Conservation (phyloP, 2,797 vertebrate genomes). For the Hyperoplus immaculatus region DNA sequence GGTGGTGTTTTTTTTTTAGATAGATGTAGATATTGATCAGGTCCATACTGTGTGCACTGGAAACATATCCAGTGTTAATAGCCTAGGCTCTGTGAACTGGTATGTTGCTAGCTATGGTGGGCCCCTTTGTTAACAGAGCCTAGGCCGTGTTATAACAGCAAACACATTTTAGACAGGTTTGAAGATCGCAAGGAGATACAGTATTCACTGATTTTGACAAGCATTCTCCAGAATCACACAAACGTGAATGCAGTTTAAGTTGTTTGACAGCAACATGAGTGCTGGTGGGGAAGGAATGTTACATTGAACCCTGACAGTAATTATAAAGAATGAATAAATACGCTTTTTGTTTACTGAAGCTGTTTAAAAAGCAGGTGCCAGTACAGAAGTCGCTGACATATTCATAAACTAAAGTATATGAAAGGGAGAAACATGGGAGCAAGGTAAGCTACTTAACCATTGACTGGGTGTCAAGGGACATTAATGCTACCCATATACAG, state of each 20-base stretch:
- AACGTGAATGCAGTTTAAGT: too few relatives aligned
- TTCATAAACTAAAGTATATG: neutral
- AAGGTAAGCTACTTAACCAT: constrained; percentile 13
- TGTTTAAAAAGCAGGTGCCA: neutral
- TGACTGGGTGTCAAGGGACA: constrained; percentile 29
- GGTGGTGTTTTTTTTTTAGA: neutral
- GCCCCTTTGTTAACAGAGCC: too few relatives aligned
- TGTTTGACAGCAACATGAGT: too few relatives aligned
- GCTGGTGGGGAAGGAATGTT: too few relatives aligned
- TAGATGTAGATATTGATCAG: neutral
- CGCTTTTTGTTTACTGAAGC: neutral
- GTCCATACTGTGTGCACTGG: neutral
- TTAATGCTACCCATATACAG: constrained; percentile 34
- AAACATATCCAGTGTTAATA: too few relatives aligned
- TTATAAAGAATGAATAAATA: neutral
- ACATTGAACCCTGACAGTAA: neutral
- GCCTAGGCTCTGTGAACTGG: too few relatives aligned
- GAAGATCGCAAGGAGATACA: too few relatives aligned
- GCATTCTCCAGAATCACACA: too few relatives aligned
- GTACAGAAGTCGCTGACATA: neutral
- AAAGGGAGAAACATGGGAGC: neutral
- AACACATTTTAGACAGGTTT: too few relatives aligned
- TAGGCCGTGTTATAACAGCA: too few relatives aligned
- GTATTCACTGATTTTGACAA: too few relatives aligned
- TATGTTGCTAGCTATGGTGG: too few relatives aligned